Conservation (phyloP, 2,888 invertebrate species). For the Ormyrus nitidulus region DNA sequence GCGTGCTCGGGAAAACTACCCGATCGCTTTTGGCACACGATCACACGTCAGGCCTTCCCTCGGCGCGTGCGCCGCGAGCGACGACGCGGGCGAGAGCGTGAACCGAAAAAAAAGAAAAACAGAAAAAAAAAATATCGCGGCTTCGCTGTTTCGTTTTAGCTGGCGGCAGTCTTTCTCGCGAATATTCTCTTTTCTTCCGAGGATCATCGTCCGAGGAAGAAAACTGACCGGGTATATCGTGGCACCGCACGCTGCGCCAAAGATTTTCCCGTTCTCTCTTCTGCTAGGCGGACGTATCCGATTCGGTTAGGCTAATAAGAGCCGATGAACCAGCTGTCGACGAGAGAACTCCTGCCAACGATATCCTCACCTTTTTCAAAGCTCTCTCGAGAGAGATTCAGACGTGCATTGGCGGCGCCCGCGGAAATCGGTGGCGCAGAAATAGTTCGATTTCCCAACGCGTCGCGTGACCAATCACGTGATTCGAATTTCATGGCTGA, state of each 20-base stretch:
- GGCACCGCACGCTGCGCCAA: conserved; percentile 31
- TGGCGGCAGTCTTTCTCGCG: conserved; percentile 50
- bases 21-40: conserved; percentile 38
- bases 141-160: conserved; percentile 23
- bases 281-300: not conserved
- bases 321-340: conserved; percentile 23
- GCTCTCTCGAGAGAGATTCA: no score
- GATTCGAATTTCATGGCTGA: not conserved
- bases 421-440: no score
- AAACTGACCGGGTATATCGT: conserved; percentile 4
- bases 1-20: conserved; percentile 16
- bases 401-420: no score
- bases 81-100: no score
- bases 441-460: no score
- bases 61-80: conserved; percentile 4
- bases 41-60: conserved; percentile 10
- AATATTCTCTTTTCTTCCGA: conserved; percentile 48
- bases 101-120: no score
- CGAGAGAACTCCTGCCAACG: not conserved
- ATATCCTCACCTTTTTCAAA: no score
- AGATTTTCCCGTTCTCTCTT: conserved; percentile 47
- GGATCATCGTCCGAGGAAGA: conserved; percentile 27
- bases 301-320: conserved; percentile 18
- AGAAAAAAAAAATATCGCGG: conserved; percentile 25
- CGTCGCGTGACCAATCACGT: not conserved